Evolutionary conservation across 2,888 invertebrate species (phyloP).

Genomic region (Hydropsyche betteni): DNA sequence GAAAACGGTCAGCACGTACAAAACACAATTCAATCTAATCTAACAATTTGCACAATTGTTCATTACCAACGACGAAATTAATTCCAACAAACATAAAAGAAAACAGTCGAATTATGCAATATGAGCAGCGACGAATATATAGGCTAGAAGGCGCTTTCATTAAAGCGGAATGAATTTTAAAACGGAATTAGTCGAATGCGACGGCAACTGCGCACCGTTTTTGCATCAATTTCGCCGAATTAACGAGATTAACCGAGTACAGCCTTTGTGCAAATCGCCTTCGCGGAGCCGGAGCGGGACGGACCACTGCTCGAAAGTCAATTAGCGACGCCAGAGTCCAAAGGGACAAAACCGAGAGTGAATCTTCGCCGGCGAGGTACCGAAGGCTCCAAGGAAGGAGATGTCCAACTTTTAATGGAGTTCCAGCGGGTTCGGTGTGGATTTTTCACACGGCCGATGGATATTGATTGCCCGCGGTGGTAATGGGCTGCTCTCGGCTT

Average conservation of each 20-base stretch:
- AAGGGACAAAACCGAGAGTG: constrained; percentile 34
- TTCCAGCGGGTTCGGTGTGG: constrained; percentile 23
- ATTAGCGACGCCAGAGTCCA: constrained; percentile 35
- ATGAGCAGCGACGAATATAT: background rate
- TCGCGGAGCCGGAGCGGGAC: constrained; percentile 3
- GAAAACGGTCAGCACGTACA: no score
- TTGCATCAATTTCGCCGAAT: constrained; percentile 13
- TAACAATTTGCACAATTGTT: no score
- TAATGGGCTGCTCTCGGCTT: constrained; percentile 1
- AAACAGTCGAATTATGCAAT: no score
- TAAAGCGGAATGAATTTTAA: background rate
- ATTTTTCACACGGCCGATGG: background rate
- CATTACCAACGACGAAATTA: no score
- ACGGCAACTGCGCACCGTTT: background rate
- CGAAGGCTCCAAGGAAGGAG: constrained; percentile 31
- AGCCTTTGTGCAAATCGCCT: constrained; percentile 7
- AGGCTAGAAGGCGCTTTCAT: background rate
- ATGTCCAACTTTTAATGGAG: constrained; percentile 49
- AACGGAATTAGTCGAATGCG: background rate
- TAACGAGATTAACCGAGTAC: background rate
- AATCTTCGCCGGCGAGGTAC: constrained; percentile 20
- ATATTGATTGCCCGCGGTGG: constrained; percentile 25
- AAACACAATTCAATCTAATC: no score
- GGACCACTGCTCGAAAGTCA: constrained; percentile 24
- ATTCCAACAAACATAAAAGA: no score